These are phyloP conservation scores for Meriones psammophilus DNA, from an alignment of 2,797 vertebrate genomes.

Conservation along the genomic window DNA sequence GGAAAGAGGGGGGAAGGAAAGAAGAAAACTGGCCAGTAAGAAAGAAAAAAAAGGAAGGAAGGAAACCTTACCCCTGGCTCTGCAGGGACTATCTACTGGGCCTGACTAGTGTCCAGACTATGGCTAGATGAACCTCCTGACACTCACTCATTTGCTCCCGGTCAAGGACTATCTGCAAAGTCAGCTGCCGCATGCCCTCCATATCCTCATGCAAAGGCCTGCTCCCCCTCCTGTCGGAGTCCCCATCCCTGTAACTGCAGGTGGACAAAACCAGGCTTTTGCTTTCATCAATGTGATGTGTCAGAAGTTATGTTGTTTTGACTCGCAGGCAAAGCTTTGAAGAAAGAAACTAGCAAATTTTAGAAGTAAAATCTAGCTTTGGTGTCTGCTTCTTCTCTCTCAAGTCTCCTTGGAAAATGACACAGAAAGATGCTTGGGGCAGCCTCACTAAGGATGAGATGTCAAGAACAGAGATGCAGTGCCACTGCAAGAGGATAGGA, in stretches of 20 bases:
- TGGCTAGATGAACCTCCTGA: neutral
- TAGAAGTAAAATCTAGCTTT: neutral
- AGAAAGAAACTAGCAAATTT: neutral
- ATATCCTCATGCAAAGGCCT: too few species aligned
- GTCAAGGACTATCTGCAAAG: neutral
- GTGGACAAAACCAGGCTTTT: neutral
- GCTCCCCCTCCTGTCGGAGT: too few species aligned
- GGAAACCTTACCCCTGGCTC: neutral
- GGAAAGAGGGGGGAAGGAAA: accelerated
- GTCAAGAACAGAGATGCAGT: accelerated
- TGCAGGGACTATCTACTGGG: neutral
- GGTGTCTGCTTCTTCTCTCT: accelerated
- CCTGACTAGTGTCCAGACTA: neutral
- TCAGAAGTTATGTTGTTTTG: neutral
- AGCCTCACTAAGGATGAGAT: neutral
- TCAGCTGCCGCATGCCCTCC: accelerated
- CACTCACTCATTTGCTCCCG: too few species aligned
- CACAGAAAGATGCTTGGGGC: neutral
- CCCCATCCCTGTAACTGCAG: too few species aligned
- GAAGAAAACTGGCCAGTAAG: neutral
- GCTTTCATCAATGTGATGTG: neutral
- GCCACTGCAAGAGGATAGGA: neutral
- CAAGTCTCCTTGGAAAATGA: neutral
- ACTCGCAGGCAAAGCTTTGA: neutral
- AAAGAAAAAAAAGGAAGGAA: too few species aligned